phyloP scores from a whole-genome alignment of 1,140 invertebrate genomes.

The Bombus ignitus region DNA sequence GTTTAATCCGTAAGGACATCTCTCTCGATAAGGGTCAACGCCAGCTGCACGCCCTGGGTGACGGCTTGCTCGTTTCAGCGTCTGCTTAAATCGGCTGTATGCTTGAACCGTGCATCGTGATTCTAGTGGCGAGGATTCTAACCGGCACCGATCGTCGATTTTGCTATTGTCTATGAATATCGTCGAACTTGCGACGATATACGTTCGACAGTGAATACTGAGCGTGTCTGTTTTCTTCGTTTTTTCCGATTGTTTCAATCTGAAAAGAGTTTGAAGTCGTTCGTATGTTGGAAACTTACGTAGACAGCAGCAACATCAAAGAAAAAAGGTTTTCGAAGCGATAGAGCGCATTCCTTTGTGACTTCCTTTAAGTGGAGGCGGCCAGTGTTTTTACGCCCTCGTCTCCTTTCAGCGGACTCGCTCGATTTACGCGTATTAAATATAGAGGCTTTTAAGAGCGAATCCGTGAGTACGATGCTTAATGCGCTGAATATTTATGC shows the following conservation, averaged over 20 bases:
- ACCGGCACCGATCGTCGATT: background rate
- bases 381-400: background rate
- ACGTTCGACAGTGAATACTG: no score
- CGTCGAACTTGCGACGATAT: background rate
- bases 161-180: background rate
- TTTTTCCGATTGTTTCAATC: background rate
- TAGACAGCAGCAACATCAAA: background rate
- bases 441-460: constrained; percentile 50
- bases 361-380: constrained; percentile 16
- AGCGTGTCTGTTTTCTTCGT: background rate
- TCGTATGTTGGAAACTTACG: background rate
- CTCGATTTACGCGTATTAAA: constrained; percentile 50
- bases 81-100: background rate
- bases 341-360: background rate
- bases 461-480: constrained; percentile 16
- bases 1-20: constrained; percentile 63
- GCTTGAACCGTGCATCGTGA: background rate
- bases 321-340: background rate
- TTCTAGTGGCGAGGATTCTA: no score
- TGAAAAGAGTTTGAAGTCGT: background rate
- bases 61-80: constrained; percentile 16
- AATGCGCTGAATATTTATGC: constrained; percentile 49
- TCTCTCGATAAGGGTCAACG: constrained; percentile 48
- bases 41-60: constrained; percentile 31
- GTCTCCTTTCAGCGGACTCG: background rate